Conservation (phyloP, 2,113 vertebrate species). For the Ploceus nigricollis region DNA sequence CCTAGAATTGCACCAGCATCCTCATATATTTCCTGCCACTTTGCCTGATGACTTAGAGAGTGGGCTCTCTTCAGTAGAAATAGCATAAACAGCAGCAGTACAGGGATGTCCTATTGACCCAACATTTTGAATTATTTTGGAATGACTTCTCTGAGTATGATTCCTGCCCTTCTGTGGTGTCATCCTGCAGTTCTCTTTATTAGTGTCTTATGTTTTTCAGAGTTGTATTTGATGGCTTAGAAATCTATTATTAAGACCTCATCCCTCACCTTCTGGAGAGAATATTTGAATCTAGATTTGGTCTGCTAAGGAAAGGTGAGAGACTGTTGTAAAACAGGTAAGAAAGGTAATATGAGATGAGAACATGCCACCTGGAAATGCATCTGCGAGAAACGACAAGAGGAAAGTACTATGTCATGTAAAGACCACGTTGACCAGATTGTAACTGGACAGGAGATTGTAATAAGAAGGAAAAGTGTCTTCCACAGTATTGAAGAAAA, state of each 20-base stretch:
- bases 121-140: neutral
- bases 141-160: neutral
- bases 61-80: neutral
- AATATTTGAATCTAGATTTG: neutral
- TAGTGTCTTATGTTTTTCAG: neutral
- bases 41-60: neutral
- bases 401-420: neutral
- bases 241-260: neutral
- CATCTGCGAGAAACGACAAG: neutral
- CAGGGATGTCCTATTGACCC: neutral
- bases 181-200: neutral
- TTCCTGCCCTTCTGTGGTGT: neutral
- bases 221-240: neutral
- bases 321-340: neutral
- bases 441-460: neutral
- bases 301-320: neutral
- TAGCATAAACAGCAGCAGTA: neutral
- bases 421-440: neutral
- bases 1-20: neutral
- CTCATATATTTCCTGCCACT: neutral
- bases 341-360: neutral
- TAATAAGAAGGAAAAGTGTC: neutral
- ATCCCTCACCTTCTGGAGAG: neutral
- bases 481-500: neutral
- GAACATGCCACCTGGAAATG: neutral